These are phyloP conservation scores for Papilio polytes DNA, from an alignment of 1,140 invertebrate genomes.

Conservation along the genomic window DNA sequence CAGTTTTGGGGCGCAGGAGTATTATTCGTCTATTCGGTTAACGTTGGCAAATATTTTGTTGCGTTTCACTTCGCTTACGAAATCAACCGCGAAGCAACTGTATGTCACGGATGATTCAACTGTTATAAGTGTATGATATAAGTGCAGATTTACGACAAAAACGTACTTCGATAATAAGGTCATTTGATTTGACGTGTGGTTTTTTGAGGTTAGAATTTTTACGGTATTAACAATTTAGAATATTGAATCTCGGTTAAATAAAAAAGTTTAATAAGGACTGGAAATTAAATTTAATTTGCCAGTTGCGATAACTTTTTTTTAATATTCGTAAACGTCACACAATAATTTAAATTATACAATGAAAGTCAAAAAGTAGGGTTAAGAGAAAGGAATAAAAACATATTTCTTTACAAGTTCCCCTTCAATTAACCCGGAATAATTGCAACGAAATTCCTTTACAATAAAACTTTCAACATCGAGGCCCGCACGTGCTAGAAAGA, in stretches of 20 bases:
- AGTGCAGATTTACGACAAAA: not conserved
- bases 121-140: constrained; percentile 7
- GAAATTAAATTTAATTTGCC: not conserved
- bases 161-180: not conserved
- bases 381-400: not conserved
- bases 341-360: not conserved
- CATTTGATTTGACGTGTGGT: not conserved
- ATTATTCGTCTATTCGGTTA: constrained; percentile 5
- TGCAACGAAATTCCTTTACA: not conserved
- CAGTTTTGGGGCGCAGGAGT: not conserved
- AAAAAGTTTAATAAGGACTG: not conserved
- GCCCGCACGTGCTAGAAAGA: constrained; percentile 6
- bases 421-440: not conserved
- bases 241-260: not conserved
- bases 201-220: not conserved
- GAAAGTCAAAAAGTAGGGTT: not conserved
- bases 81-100: not conserved
- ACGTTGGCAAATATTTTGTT: constrained; percentile 25
- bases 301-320: not conserved
- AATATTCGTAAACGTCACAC: not conserved
- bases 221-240: too few species aligned
- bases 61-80: constrained; percentile 30
- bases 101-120: constrained; percentile 23
- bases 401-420: not conserved
- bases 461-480: not conserved